Evolutionary conservation across 2,888 invertebrate genomes (phyloP), one percentile per base, ranked within the genome.

Genomic region (Leptodirus hochenwartii): DNA sequence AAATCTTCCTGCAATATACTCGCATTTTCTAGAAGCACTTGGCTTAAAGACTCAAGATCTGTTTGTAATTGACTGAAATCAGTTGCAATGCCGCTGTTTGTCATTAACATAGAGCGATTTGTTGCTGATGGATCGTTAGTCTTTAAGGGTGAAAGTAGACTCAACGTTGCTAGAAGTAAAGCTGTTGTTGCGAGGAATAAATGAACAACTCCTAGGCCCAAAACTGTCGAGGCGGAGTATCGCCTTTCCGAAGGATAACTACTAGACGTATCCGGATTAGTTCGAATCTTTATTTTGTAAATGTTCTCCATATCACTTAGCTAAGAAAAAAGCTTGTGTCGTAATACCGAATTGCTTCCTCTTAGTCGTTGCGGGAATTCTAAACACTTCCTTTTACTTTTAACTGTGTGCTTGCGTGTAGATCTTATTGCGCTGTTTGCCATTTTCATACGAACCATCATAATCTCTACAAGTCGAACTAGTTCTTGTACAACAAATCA

Each of bases 151-250:
- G 32, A 32, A 3, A 31, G 17, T 4, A 37, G 25, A 17, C 32
- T 34, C n/a, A 37, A 20, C 14, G 29, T 28, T 3, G 27, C 32
- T 13, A 32, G 17, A 2, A 31, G 26, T 2, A 31, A 12, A 2
- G 31, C 31, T 3, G 31, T 31, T 10, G n/a, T 14, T 8, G 66
- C 66, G n/a, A 74, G 54, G 0, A 64, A 62, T 5, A 70, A 53
- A 40, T 71, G 70, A 1, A 72, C 63, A 50, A 69, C 63, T 2
- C 68, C 66, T 20, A 74, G 45, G 1, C 73, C 73, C 3, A 69
- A 62, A 2, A 73, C 70, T 0, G 69, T 71, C 0, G 71, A 69
- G 1, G 73, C 70, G 0, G 72, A 72, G 43, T 73, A 73, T 31
- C 71, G 54, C 37, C 72, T 51, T 46, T 74, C 73, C 1, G 72